Evolutionary conservation across 2,113 vertebrate species (phyloP).

Genomic region (Scytalopus superciliaris): DNA sequence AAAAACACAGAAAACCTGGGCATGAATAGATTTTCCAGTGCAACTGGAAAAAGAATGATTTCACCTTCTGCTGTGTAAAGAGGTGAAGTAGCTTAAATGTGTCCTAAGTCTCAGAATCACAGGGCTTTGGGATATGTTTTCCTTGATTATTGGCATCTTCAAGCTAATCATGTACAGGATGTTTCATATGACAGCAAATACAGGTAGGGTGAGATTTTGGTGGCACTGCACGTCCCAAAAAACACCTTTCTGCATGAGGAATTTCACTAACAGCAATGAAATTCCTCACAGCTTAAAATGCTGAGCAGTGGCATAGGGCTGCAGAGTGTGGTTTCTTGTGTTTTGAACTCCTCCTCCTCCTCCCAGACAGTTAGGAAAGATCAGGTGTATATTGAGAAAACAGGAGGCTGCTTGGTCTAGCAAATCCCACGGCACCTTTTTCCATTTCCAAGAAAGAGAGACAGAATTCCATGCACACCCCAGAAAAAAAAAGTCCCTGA

Average conservation of each 20-base stretch:
- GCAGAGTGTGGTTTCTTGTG: background rate
- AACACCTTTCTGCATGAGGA: background rate
- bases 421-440: background rate
- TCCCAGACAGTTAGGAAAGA: background rate
- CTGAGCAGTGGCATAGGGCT: background rate
- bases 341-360: slow-evolving; percentile 11
- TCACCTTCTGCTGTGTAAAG: background rate
- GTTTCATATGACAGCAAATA: background rate
- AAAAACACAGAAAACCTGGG: slow-evolving; percentile 43
- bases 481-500: background rate
- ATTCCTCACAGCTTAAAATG: background rate
- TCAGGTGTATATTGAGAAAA: slow-evolving; percentile 8
- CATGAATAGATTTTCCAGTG: slow-evolving; percentile 26
- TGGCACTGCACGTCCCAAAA: background rate
- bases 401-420: background rate
- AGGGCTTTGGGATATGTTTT: background rate
- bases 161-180: background rate
- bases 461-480: background rate
- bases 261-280: background rate
- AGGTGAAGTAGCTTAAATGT: background rate
- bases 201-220: background rate
- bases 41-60: slow-evolving; percentile 53
- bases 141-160: background rate
- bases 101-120: background rate
- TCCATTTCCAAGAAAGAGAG: background rate